These are phyloP conservation scores for Acrocephalus scirpaceus DNA, from an alignment of 2,797 vertebrate genomes.

Conservation along the genomic window DNA sequence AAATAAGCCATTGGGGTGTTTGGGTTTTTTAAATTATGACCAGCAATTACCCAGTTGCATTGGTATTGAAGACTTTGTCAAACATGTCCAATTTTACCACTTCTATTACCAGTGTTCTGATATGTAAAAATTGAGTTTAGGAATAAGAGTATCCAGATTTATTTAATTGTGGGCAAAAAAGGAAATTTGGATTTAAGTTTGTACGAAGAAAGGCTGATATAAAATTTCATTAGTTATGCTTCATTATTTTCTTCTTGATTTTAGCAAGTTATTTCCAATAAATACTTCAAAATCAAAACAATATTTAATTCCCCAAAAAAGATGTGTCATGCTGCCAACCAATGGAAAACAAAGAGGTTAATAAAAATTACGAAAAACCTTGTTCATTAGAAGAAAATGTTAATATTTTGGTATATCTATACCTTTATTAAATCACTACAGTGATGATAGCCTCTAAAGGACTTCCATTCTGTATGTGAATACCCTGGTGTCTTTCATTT, in stretches of 20 bases:
- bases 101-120: not conserved
- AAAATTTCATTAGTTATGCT: not conserved
- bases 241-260: not conserved
- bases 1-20: not conserved
- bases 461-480: not conserved
- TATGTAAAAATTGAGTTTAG: not conserved
- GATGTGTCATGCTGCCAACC: not conserved
- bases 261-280: not conserved
- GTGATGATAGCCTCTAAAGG: not conserved
- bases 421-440: not conserved
- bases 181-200: not conserved
- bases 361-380: not conserved
- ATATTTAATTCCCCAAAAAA: not conserved
- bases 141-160: not conserved
- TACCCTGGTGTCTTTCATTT: not conserved
- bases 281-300: not conserved
- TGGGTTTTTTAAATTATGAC: accelerated
- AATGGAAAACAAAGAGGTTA: not conserved
- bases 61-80: not conserved
- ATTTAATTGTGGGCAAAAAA: not conserved
- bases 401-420: not conserved
- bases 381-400: not conserved
- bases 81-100: not conserved
- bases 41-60: not conserved
- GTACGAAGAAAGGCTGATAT: not conserved